Conservation (phyloP, 2,113 vertebrate genomes). For the Tursiops truncatus region DNA sequence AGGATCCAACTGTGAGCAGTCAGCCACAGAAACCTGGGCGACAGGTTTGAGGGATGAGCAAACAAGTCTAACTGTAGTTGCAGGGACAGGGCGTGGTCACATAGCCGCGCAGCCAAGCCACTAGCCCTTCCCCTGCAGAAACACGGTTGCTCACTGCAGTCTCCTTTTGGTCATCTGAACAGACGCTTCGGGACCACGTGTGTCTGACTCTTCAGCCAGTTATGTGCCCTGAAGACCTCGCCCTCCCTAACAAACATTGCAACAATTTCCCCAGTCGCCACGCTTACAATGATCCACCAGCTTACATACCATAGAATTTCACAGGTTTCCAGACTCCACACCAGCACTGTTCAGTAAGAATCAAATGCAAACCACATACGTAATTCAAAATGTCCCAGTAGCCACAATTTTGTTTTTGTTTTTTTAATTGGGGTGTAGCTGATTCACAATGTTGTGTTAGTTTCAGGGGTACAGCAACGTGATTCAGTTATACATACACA, state of each 20-base stretch:
- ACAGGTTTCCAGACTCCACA: conserved; percentile 2
- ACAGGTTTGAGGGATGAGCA: conserved; percentile 54
- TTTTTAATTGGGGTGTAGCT: neutral
- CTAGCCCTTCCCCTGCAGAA: neutral
- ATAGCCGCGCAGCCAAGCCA: neutral
- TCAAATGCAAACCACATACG: neutral
- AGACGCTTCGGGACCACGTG: neutral
- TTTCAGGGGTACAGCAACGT: neutral
- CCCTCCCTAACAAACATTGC: neutral
- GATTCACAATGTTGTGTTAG: neutral
- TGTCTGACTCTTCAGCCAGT: neutral
- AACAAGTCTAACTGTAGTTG: neutral
- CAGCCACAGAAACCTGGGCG: conserved; percentile 23
- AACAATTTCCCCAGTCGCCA: neutral
- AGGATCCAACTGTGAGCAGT: conserved; percentile 50
- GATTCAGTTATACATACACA: neutral
- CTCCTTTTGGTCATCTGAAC: neutral
- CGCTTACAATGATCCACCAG: neutral
- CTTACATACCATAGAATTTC: neutral
- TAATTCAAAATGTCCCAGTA: neutral
- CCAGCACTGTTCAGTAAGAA: neutral
- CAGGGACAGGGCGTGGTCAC: neutral
- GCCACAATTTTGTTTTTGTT: neutral
- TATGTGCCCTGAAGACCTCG: neutral
- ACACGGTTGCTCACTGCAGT: neutral